These are phyloP conservation scores for Azorinus chamasolen DNA, from an alignment of 2,888 invertebrate genomes.

Conservation along the genomic window DNA sequence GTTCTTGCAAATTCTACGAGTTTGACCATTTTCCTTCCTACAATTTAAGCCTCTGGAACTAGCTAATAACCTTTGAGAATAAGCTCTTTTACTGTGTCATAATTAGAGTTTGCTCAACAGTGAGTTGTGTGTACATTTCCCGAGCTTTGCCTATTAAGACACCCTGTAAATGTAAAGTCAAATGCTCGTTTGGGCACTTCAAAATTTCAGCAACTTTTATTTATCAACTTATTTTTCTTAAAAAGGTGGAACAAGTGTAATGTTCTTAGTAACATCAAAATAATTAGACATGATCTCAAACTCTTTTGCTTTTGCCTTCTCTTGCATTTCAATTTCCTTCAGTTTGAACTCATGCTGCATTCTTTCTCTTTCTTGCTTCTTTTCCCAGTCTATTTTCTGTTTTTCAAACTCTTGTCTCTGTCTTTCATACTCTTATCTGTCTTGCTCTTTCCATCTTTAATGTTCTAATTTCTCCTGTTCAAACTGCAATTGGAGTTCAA, in stretches of 20 bases:
- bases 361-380: too few relatives aligned
- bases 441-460: too few relatives aligned
- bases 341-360: too few relatives aligned
- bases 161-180: constrained; percentile 53
- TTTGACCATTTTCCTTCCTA: constrained; percentile 34
- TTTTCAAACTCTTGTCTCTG: too few relatives aligned
- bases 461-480: not conserved
- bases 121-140: too few relatives aligned
- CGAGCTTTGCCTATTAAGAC: too few relatives aligned
- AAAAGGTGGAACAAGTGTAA: not conserved
- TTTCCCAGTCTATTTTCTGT: too few relatives aligned
- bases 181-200: constrained; percentile 46
- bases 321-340: not conserved
- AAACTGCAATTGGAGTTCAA: not conserved
- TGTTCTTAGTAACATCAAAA: too few relatives aligned
- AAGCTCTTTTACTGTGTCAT: constrained; percentile 41
- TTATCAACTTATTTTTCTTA: constrained; percentile 1
- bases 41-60: constrained; percentile 38
- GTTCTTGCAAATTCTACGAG: constrained; percentile 54
- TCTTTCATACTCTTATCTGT: too few relatives aligned
- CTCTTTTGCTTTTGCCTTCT: not conserved
- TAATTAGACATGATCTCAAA: not conserved
- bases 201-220: constrained; percentile 23
- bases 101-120: constrained; percentile 36
- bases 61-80: constrained; percentile 52